Evolutionary conservation across 1,140 invertebrate genomes (phyloP), one percentile per base, ranked within the genome.

Genomic region (Polypedilum pembai): DNA sequence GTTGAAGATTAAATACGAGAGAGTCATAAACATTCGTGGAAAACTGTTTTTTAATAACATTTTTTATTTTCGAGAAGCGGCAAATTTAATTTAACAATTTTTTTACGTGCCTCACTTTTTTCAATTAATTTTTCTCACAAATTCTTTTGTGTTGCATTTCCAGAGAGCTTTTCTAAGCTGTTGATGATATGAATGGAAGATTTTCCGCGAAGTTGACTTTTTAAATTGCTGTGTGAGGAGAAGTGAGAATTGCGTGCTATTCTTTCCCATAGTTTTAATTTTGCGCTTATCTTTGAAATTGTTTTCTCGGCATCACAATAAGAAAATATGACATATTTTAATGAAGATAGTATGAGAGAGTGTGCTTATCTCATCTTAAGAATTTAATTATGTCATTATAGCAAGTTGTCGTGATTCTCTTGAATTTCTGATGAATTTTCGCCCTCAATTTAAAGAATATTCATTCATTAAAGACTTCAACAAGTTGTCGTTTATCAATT

Each of bases 61-160:
- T 33, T 33, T 33, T 33, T n/a, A n/a, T n/a, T n/a, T 33, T 33
- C 24, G 15, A 45, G 41, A 2, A 45, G 8, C 41, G 15, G 41
- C 41, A 45, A 45, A 45, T 56, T 56, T 56, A 56, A 56, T 56
- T 56, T 56, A 56, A 56, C 4, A 56, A 56, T 56, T 56, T n/a
- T 56, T 56, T 33, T 33, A 33, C 24, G 24, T 33, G 24, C 45
- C 7, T 56, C 45, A 56, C 45, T n/a, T 15, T 69, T 69, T 69
- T 69, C 17, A 69, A 69, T 69, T 69, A 69, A 69, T 18, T 69
- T 69, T 69, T 69, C 65, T 21, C 65, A 69, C 65, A 69, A 69
- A 69, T 69, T 69, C 65, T 69, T 69, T 69, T 69, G 65, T 69
- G 17, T 20, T 69, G 20, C 20, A 20, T 20, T 33, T 69, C 63